Conservation (phyloP, 2,888 invertebrate genomes). For the Notodonta ziczac region DNA sequence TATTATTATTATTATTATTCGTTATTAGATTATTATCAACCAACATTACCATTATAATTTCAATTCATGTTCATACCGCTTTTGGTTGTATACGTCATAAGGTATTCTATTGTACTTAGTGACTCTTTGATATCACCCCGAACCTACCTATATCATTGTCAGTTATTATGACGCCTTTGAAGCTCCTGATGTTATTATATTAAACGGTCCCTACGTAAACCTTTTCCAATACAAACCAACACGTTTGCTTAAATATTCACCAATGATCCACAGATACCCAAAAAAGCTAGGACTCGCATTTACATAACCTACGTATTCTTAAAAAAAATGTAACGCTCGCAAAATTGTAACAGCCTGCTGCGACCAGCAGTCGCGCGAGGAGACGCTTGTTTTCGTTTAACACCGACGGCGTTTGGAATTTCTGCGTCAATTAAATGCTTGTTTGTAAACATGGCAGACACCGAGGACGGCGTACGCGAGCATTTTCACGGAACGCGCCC, state of each 20-base stretch:
- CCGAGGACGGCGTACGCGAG: slow-evolving; percentile 53
- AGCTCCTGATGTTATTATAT: too few species aligned
- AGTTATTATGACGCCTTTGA: background rate
- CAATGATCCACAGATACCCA: background rate
- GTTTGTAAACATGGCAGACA: slow-evolving; percentile 75
- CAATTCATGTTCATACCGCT: too few species aligned
- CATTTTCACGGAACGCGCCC: slow-evolving; percentile 67
- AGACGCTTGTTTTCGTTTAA: slow-evolving; percentile 66
- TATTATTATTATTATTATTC: too few species aligned
- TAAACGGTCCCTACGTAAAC: too few species aligned
- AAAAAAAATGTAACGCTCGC: slow-evolving; percentile 21
- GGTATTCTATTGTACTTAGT: background rate
- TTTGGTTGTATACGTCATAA: background rate
- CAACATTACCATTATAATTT: too few species aligned
- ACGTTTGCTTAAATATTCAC: too few species aligned
- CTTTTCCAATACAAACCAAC: too few species aligned
- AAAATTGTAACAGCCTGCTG: slow-evolving; percentile 39
- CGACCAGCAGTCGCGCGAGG: slow-evolving; percentile 44
- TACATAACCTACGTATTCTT: background rate
- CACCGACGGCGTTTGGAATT: slow-evolving; percentile 71
- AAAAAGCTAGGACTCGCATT: background rate
- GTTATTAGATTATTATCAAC: too few species aligned
- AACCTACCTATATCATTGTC: background rate
- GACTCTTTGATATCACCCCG: background rate
- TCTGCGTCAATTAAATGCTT: slow-evolving; percentile 74